phyloP scores from a whole-genome alignment of 37 sponge, comb jelly and placozoan genomes.

The Mnemiopsis leidyi region DNA sequence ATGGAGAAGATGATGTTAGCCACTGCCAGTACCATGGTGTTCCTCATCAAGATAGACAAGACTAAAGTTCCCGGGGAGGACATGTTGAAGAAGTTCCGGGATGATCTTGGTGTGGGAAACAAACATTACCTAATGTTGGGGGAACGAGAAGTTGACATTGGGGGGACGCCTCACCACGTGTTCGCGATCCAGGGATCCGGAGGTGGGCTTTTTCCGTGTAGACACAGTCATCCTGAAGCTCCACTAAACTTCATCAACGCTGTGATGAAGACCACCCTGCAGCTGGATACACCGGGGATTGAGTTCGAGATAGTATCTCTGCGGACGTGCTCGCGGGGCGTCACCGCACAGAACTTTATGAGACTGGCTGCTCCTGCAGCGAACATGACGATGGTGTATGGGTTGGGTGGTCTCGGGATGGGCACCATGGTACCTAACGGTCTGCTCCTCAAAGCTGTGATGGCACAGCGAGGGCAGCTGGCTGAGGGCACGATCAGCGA shows the following conservation, averaged over 20 bases:
- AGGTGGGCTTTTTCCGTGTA: slow-evolving; percentile 4
- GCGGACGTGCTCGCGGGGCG: slow-evolving; percentile 20
- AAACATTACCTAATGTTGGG: background rate
- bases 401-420: slow-evolving; percentile 49
- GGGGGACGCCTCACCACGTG: background rate
- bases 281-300: background rate
- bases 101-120: background rate
- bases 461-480: background rate
- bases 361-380: slow-evolving; percentile 15
- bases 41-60: slow-evolving; percentile 28
- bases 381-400: slow-evolving; percentile 49
- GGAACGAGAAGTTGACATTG: slow-evolving; percentile 23
- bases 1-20: slow-evolving; percentile 48
- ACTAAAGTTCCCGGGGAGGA: background rate
- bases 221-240: slow-evolving; percentile 13
- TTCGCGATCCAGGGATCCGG: slow-evolving; percentile 50
- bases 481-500: background rate
- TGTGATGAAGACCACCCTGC: background rate
- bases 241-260: slow-evolving; percentile 39
- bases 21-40: background rate
- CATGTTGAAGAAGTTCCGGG: background rate
- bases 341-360: slow-evolving; percentile 59
- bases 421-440: slow-evolving; percentile 31
- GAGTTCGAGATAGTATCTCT: slow-evolving; percentile 10
- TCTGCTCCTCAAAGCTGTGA: background rate